Conservation (phyloP, 2,797 vertebrate genomes). For the Ctenopoma multispine region DNA sequence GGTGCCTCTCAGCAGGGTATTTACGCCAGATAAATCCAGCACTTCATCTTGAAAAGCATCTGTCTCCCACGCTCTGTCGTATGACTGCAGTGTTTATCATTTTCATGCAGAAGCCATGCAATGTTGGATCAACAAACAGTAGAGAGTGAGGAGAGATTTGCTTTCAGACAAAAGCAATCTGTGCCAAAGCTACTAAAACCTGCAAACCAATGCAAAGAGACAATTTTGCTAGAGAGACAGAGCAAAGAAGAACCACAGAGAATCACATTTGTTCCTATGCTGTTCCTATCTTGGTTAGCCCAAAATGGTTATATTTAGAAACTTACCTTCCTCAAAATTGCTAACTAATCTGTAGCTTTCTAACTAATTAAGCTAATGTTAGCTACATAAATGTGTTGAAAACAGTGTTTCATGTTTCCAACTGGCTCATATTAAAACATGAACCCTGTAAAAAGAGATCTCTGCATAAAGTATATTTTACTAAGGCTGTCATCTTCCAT, state of each 20-base stretch:
- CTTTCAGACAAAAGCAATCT: constrained; percentile 42
- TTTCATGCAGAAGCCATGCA: constrained; percentile 54
- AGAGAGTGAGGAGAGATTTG: constrained; percentile 41
- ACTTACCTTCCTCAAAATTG: no score
- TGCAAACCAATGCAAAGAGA: constrained; percentile 28
- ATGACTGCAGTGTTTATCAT: constrained; percentile 72
- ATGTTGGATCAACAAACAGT: constrained; percentile 70
- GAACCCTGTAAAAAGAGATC: no score
- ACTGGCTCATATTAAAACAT: no score
- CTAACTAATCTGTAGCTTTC: no score
- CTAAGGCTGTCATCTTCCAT: not conserved
- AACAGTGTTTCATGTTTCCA: no score
- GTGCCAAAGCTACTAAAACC: constrained; percentile 28
- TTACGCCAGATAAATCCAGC: constrained; percentile 69
- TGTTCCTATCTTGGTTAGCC: not conserved
- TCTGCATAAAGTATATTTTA: no score
- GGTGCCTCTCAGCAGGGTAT: constrained; percentile 56
- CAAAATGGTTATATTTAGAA: not conserved
- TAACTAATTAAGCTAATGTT: no score
- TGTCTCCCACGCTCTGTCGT: constrained; percentile 75
- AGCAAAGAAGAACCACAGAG: not conserved
- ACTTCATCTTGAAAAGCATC: constrained; percentile 77
- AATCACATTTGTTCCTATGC: no score
- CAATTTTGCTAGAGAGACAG: constrained; percentile 1
- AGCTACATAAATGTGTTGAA: no score